These are phyloP conservation scores for Phymorhynchus buccinoides DNA, from an alignment of 1,140 invertebrate species.

Conservation along the genomic window DNA sequence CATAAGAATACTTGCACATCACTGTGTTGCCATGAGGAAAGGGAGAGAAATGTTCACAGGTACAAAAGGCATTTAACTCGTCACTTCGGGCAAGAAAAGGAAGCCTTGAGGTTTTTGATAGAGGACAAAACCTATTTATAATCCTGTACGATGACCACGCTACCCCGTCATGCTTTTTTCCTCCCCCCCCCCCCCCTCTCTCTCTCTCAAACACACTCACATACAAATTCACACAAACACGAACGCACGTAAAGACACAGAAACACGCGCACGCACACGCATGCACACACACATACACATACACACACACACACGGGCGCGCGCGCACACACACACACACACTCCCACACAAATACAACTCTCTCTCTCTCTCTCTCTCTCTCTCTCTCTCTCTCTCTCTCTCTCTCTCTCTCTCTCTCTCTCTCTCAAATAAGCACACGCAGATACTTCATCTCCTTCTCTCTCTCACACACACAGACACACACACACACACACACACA, in stretches of 20 bases:
- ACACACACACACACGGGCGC: not conserved
- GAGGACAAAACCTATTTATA: too few species aligned
- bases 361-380: not conserved
- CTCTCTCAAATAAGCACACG: too few species aligned
- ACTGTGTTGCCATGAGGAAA: too few species aligned
- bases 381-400: not conserved
- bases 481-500: not conserved
- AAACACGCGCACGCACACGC: not conserved
- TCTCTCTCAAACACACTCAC: not conserved
- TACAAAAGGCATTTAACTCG: too few species aligned
- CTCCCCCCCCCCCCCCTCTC: not conserved
- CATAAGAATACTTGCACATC: too few species aligned
- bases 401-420: not conserved
- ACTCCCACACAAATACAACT: not conserved
- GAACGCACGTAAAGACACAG: not conserved
- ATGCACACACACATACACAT: not conserved
- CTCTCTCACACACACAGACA: not conserved
- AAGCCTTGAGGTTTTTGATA: too few species aligned
- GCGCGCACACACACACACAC: slow-evolving; percentile 16
- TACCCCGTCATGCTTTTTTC: too few species aligned
- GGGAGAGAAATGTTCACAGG: too few species aligned
- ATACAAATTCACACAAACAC: not conserved
- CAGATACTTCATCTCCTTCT: too few species aligned
- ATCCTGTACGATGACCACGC: too few species aligned
- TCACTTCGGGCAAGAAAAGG: too few species aligned